Conservation (phyloP, 2,113 vertebrate genomes). For the Apistogramma diplotaenia region DNA sequence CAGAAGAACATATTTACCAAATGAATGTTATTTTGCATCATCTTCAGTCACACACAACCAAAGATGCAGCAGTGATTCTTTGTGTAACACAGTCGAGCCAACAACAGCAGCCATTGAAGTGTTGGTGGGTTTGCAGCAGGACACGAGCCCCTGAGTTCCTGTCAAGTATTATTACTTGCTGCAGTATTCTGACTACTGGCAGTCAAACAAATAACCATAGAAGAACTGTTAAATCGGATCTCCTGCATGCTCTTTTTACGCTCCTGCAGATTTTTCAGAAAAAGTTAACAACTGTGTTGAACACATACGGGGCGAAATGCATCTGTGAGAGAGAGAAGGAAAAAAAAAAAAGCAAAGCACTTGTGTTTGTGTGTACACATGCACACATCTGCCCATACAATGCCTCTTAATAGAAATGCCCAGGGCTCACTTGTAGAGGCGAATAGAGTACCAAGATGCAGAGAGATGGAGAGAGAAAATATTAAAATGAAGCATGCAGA, state of each 20-base stretch:
- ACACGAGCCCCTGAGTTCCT: slow-evolving; percentile 41
- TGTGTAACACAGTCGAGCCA: slow-evolving; percentile 23
- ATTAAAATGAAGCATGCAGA: slow-evolving; percentile 33
- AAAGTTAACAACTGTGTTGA: slow-evolving; percentile 26
- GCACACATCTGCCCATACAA: slow-evolving; percentile 29
- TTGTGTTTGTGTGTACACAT: neutral
- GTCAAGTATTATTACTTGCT: slow-evolving; percentile 50
- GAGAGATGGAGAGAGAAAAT: slow-evolving; percentile 3
- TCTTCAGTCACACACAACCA: neutral
- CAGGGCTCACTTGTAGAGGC: slow-evolving; percentile 37
- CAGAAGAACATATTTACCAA: slow-evolving; percentile 1
- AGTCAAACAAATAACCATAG: slow-evolving; percentile 38
- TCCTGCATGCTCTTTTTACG: slow-evolving; percentile 5
- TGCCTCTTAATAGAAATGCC: slow-evolving; percentile 52
- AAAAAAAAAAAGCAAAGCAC: neutral
- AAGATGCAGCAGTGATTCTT: neutral
- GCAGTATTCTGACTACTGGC: slow-evolving; percentile 29
- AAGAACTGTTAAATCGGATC: slow-evolving; percentile 26
- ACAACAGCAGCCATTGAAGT: slow-evolving; percentile 2
- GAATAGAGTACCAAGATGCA: slow-evolving; percentile 41
- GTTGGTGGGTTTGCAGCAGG: slow-evolving; percentile 15
- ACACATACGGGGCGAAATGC: neutral
- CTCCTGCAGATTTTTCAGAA: neutral
- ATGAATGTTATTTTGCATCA: neutral
- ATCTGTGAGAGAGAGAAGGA: slow-evolving; percentile 7